A percentile compares a stretch with the other conserved stretches of the same genome.
Evolutionary conservation across 2,797 vertebrate species (phyloP).

Genomic region (Propithecus perrieri): DNA sequence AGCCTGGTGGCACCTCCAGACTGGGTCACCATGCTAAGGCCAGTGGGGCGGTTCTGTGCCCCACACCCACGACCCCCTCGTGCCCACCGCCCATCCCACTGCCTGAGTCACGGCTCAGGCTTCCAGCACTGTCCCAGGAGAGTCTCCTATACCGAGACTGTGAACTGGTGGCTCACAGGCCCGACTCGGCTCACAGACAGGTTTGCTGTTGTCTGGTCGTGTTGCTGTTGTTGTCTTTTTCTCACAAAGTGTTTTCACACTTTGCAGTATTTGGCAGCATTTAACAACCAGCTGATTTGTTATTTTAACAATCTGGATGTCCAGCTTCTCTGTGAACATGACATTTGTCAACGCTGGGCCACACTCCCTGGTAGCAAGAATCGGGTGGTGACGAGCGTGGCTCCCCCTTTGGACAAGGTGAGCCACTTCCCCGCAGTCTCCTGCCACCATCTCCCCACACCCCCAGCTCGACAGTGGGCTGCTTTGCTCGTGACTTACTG

Average conservation of each 20-base stretch:
- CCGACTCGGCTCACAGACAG: background rate
- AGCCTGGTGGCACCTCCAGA: no score
- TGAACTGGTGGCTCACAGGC: background rate
- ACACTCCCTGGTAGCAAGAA: background rate
- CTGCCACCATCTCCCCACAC: no score
- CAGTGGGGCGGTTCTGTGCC: background rate
- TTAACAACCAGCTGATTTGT: background rate
- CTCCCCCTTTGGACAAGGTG: background rate
- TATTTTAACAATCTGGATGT: background rate
- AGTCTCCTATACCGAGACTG: no score
- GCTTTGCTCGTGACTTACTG: background rate
- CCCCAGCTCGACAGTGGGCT: background rate
- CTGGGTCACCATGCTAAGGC: accelerated
- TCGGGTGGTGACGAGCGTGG: background rate
- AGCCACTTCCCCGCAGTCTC: background rate
- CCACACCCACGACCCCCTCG: no score
- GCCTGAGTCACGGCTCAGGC: no score
- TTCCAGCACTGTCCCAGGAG: background rate
- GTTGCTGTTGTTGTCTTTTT: background rate
- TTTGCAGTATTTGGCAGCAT: background rate
- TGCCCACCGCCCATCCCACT: background rate
- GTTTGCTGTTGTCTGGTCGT: background rate
- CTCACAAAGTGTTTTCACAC: background rate
- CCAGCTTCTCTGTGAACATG: background rate
- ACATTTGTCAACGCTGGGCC: background rate